Conservation (phyloP, 2,888 invertebrate species). For the Drosophila parthenogenetica region DNA sequence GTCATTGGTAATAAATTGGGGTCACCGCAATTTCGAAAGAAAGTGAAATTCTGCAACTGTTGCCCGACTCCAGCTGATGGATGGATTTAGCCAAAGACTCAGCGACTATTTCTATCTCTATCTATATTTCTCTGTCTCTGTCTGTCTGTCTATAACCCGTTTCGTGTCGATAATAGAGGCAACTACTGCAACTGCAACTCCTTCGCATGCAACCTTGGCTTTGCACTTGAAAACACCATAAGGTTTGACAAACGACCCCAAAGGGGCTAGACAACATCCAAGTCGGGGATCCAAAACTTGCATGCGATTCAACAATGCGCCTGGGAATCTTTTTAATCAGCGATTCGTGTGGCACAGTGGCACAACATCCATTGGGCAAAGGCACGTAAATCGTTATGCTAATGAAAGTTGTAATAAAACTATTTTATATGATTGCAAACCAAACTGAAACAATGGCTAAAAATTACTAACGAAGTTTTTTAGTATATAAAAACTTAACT, state of each 20-base stretch:
- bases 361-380: neutral
- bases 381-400: neutral
- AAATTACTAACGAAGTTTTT: too few species aligned
- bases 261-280: slow-evolving; percentile 35
- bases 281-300: slow-evolving; percentile 33
- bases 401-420: too few species aligned
- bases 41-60: slow-evolving; percentile 80
- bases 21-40: slow-evolving; percentile 81
- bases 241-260: slow-evolving; percentile 66
- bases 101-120: neutral
- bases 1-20: slow-evolving; percentile 67
- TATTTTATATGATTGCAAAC: neutral
- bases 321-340: slow-evolving; percentile 61
- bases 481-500: too few species aligned
- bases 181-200: slow-evolving; percentile 36
- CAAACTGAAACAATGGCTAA: too few species aligned
- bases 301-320: slow-evolving; percentile 73
- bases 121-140: slow-evolving; percentile 7
- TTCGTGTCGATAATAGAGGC: slow-evolving; percentile 73
- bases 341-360: slow-evolving; percentile 7
- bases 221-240: slow-evolving; percentile 74
- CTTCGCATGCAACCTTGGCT: slow-evolving; percentile 71
- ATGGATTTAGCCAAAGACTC: slow-evolving; percentile 26
- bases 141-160: slow-evolving; percentile 50
- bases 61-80: slow-evolving; percentile 58